phyloP scores from a whole-genome alignment of 92 coral and sea anemone genomes.

The Phenganax marumi region DNA sequence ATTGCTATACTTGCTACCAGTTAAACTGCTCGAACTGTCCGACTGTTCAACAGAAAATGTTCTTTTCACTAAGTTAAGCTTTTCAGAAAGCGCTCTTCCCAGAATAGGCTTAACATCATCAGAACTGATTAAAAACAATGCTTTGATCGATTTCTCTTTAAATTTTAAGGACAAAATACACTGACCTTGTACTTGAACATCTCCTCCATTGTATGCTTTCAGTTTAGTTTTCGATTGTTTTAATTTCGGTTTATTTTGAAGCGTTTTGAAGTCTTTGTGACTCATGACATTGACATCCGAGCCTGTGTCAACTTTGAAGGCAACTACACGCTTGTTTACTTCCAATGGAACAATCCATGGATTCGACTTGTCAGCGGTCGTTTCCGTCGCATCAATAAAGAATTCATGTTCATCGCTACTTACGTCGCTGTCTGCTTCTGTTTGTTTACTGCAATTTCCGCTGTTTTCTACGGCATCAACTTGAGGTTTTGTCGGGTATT shows the following conservation, averaged over 20 bases:
- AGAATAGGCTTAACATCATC: neutral
- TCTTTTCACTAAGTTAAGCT: neutral
- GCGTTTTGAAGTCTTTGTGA: no score
- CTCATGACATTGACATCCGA: no score
- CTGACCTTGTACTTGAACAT: neutral
- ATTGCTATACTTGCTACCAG: neutral
- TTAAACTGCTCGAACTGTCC: neutral
- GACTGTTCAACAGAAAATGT: slow-evolving; percentile 8
- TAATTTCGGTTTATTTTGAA: no score
- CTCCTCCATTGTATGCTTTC: no score
- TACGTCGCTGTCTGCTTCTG: neutral
- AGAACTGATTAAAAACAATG: neutral
- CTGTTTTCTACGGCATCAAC: neutral
- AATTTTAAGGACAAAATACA: neutral
- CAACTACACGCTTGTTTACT: no score
- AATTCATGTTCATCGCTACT: neutral
- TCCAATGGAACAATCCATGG: no score
- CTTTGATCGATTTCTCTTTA: neutral
- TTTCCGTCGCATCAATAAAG: neutral
- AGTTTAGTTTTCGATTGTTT: no score
- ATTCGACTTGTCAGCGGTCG: neutral
- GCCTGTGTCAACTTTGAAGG: no score
- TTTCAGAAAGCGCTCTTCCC: slow-evolving; percentile 16
- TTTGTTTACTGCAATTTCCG: neutral
- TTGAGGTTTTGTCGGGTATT: neutral